Conservation (phyloP, 1,140 invertebrate species). For the Drosophila pandora region DNA sequence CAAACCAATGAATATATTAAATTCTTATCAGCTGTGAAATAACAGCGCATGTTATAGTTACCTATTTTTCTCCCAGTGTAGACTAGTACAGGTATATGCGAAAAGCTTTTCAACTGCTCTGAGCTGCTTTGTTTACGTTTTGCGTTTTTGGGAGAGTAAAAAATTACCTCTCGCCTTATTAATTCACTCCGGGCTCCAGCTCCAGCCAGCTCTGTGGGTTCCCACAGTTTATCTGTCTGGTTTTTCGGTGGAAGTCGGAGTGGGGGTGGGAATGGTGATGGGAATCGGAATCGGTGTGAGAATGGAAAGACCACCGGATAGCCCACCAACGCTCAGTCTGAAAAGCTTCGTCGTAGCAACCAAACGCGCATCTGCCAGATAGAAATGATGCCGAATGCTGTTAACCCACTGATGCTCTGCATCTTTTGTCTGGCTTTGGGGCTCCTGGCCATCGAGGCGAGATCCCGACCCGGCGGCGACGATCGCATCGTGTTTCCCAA, state of each 20-base stretch:
- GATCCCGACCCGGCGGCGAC: constrained; percentile 17
- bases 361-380: constrained; percentile 43
- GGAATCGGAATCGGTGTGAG: background rate
- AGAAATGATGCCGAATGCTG: constrained; percentile 1
- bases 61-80: constrained; percentile 9
- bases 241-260: constrained; percentile 8
- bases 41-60: background rate
- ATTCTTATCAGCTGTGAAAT: background rate
- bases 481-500: constrained; percentile 64
- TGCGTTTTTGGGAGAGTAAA: constrained; percentile 18
- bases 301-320: constrained; percentile 25
- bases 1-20: background rate
- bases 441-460: constrained; percentile 15
- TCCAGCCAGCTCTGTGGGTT: constrained; percentile 1
- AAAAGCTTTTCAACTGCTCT: constrained; percentile 21
- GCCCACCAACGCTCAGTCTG: constrained; percentile 37
- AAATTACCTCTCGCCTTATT: constrained; percentile 1
- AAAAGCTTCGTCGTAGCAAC: constrained; percentile 45
- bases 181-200: constrained; percentile 11
- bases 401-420: constrained; percentile 16
- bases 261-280: background rate
- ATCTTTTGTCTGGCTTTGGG: constrained; percentile 23
- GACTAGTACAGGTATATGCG: constrained; percentile 1
- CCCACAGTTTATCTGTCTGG: constrained; percentile 23
- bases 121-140: constrained; percentile 44